phyloP scores from a whole-genome alignment of 2,113 vertebrate genomes.

The Delphinapterus leucas region DNA sequence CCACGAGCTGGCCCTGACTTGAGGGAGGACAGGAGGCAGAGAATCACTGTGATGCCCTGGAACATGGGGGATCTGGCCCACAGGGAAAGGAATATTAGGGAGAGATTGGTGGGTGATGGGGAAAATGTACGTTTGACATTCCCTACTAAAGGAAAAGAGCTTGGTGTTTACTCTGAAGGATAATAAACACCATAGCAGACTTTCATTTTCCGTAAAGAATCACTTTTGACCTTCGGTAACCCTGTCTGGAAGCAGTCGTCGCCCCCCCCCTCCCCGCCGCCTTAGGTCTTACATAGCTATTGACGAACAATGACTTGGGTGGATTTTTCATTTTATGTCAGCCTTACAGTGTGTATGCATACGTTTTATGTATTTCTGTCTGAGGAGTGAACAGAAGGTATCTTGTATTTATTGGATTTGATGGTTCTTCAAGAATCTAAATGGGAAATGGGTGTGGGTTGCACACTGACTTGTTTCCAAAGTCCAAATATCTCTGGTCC shows the following conservation, averaged over 20 bases:
- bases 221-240: constrained; percentile 39
- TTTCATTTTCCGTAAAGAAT: constrained; percentile 19
- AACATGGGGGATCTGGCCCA: background rate
- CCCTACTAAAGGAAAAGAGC: background rate
- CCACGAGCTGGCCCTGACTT: no score
- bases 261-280: background rate
- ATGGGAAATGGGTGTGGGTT: constrained; percentile 60
- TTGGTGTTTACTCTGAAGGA: background rate
- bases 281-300: constrained; percentile 8
- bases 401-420: constrained; percentile 48
- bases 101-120: background rate
- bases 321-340: constrained; percentile 8
- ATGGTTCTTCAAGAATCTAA: constrained; percentile 53
- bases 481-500: constrained; percentile 45
- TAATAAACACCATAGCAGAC: background rate
- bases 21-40: background rate
- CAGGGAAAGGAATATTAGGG: background rate
- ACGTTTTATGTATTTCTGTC: background rate
- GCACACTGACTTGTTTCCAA: constrained; percentile 54
- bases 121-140: rapidly evolving
- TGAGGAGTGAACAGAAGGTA: constrained; percentile 19
- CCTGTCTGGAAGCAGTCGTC: constrained; percentile 30
- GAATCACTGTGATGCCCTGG: background rate
- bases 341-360: background rate
- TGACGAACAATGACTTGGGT: background rate